Evolutionary conservation across 2,888 invertebrate genomes (phyloP).

Genomic region (Hypselothyrea guttata): DNA sequence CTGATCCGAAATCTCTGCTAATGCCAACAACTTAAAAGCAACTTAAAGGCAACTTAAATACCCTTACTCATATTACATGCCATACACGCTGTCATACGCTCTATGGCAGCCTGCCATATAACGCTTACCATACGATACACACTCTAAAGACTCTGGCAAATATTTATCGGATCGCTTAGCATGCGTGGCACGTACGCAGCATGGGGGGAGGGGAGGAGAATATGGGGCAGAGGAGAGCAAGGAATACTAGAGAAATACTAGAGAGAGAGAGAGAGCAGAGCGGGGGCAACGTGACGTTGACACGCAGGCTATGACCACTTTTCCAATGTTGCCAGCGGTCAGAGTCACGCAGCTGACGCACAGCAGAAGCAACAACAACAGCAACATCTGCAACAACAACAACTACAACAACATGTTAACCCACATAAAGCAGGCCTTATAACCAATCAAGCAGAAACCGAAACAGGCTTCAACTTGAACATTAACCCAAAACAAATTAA

Average conservation of each 20-base stretch:
- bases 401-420: conserved; percentile 46
- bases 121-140: conserved; percentile 15
- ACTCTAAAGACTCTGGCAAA: conserved; percentile 57
- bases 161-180: conserved; percentile 67
- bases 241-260: too few relatives aligned
- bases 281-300: conserved; percentile 69
- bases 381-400: conserved; percentile 8
- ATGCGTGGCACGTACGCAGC: conserved; percentile 61
- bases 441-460: conserved; percentile 52
- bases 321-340: conserved; percentile 52
- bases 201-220: not conserved
- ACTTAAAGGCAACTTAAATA: conserved; percentile 71
- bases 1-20: conserved; percentile 55
- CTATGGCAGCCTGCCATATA: conserved; percentile 18
- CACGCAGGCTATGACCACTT: conserved; percentile 60
- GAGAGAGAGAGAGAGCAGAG: too few relatives aligned
- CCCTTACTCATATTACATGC: conserved; percentile 19
- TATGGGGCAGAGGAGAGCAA: not conserved
- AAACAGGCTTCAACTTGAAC: conserved; percentile 47
- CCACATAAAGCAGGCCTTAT: conserved; percentile 49
- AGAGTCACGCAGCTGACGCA: conserved; percentile 58
- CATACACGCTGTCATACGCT: conserved; percentile 14
- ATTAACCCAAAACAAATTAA: conserved; percentile 68
- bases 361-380: conserved; percentile 13
- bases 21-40: conserved; percentile 76